A percentile compares a stretch with the other conserved stretches of the same genome.
These are phyloP conservation scores for Brenthis ino DNA, from an alignment of 2,888 invertebrate species.

Conservation along the genomic window DNA sequence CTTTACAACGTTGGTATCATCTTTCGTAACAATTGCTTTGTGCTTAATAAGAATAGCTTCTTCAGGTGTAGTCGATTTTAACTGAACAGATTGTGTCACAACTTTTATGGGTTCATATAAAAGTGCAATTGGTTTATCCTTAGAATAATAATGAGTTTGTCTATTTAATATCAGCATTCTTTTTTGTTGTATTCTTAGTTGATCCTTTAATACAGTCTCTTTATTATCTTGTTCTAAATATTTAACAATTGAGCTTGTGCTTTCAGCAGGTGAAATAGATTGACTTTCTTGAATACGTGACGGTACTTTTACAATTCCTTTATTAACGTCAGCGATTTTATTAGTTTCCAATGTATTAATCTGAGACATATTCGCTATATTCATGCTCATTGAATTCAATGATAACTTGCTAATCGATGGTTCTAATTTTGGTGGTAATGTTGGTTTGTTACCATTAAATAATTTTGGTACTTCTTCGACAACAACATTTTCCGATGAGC, in stretches of 20 bases:
- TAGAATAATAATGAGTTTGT: slow-evolving; percentile 49
- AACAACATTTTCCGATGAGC: neutral
- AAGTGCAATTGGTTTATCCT: slow-evolving; percentile 57
- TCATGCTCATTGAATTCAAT: neutral
- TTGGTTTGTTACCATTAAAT: neutral
- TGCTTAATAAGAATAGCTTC: slow-evolving; percentile 22
- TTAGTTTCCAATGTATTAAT: neutral
- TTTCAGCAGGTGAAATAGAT: neutral
- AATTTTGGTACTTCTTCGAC: neutral
- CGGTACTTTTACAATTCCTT: neutral
- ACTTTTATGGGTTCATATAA: slow-evolving; percentile 50
- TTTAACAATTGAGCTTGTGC: neutral
- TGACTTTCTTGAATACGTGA: slow-evolving; percentile 1
- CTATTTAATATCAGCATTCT: slow-evolving; percentile 62
- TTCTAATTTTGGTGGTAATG: neutral
- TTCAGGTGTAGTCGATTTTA: neutral
- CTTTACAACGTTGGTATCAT: neutral
- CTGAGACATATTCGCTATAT: neutral
- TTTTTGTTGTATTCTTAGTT: slow-evolving; percentile 54
- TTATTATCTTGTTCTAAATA: slow-evolving; percentile 4
- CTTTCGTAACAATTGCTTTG: neutral
- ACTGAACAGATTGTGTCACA: slow-evolving; percentile 13
- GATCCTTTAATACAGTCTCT: neutral
- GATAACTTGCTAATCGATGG: neutral
- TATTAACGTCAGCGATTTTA: neutral